These are phyloP conservation scores for Cariama cristata DNA, from an alignment of 2,113 vertebrate genomes.

Conservation along the genomic window DNA sequence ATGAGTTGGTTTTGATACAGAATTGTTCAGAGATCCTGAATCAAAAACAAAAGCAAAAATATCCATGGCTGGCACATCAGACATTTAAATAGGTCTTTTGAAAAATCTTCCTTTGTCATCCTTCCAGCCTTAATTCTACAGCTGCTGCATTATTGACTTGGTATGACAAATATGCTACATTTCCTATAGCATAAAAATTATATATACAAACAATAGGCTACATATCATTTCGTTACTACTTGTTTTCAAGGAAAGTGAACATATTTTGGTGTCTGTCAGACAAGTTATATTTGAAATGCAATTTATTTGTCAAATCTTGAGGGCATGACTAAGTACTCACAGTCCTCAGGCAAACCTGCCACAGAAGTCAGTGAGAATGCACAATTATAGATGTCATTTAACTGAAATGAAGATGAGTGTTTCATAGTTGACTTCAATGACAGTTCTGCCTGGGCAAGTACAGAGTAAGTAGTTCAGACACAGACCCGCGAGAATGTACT, in stretches of 20 bases:
- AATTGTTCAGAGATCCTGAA: not conserved
- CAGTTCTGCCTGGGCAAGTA: not conserved
- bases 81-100: not conserved
- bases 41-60: not conserved
- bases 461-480: not conserved
- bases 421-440: not conserved
- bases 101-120: not conserved
- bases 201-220: not conserved
- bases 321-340: not conserved
- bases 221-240: not conserved
- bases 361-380: not conserved
- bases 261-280: not conserved
- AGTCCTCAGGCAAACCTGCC: not conserved
- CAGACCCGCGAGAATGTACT: not conserved
- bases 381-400: not conserved
- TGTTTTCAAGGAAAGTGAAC: not conserved
- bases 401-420: not conserved
- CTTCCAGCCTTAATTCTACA: not conserved
- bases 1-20: not conserved
- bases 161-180: not conserved
- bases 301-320: constrained; percentile 5
- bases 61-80: not conserved
- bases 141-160: not conserved
- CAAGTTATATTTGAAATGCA: not conserved
- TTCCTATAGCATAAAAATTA: not conserved